phyloP scores from a whole-genome alignment of 1,140 invertebrate species.

The Trachelipus rathkii region DNA sequence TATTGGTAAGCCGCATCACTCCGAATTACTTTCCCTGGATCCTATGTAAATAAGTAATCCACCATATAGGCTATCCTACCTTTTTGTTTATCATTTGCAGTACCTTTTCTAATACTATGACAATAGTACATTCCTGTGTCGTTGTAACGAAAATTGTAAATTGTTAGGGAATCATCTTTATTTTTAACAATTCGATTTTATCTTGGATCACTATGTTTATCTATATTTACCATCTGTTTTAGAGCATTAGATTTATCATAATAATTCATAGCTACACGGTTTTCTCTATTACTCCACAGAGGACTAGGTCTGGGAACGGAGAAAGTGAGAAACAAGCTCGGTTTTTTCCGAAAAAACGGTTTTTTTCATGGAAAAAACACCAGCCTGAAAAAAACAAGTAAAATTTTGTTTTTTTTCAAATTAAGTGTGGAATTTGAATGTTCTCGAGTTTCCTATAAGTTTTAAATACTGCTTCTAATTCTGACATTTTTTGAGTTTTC shows the following conservation, averaged over 20 bases:
- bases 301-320: too few relatives aligned
- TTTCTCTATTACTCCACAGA: not conserved
- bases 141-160: not conserved
- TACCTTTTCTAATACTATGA: not conserved
- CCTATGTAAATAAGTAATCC: not conserved
- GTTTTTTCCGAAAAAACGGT: too few relatives aligned
- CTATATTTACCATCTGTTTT: not conserved
- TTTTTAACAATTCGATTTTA: not conserved
- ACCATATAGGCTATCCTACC: not conserved
- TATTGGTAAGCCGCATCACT: not conserved
- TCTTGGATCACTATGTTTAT: not conserved
- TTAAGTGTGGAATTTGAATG: too few relatives aligned
- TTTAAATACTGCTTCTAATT: too few relatives aligned
- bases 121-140: not conserved
- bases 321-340: too few relatives aligned
- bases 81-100: not conserved
- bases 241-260: not conserved
- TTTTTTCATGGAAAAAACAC: too few relatives aligned
- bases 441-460: too few relatives aligned
- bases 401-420: too few relatives aligned
- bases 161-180: conserved; percentile 1
- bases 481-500: too few relatives aligned
- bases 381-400: too few relatives aligned
- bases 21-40: not conserved
- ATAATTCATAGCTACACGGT: not conserved